Evolutionary conservation across 1,140 invertebrate species (phyloP).

Genomic region (Tachypleus tridentatus): DNA sequence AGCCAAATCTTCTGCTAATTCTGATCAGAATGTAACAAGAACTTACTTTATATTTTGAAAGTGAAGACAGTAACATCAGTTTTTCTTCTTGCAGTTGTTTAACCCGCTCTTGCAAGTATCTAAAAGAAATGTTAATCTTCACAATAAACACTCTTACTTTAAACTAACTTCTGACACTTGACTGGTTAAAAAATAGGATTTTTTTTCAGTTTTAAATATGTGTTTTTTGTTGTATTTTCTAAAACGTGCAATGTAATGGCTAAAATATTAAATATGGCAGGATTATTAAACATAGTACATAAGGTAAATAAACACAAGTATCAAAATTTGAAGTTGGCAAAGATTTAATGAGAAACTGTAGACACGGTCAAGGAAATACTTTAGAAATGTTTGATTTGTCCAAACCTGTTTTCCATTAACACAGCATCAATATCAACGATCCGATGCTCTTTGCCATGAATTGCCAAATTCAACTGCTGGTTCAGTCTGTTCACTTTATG

Average conservation of each 20-base stretch:
- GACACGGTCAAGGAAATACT: neutral
- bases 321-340: too few relatives aligned
- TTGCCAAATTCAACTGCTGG: conserved; percentile 59
- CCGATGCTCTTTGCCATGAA: conserved; percentile 43
- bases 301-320: too few relatives aligned
- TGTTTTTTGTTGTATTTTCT: too few relatives aligned
- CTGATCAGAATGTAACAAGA: neutral
- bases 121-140: conserved; percentile 10
- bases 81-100: conserved; percentile 68
- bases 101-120: conserved; percentile 62
- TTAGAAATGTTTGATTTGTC: conserved; percentile 7
- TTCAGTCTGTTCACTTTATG: conserved; percentile 72
- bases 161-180: too few relatives aligned
- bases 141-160: neutral
- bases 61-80: conserved; percentile 42
- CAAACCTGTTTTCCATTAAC: conserved; percentile 58
- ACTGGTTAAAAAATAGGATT: too few relatives aligned
- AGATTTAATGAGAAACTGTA: neutral
- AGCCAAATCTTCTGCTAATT: too few relatives aligned
- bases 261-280: too few relatives aligned
- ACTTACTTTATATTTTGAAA: conserved; percentile 37
- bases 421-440: conserved; percentile 68
- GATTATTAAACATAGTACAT: too few relatives aligned
- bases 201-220: too few relatives aligned
- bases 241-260: too few relatives aligned